phyloP scores from a whole-genome alignment of 2,888 invertebrate genomes.

The Ornithoptera priamus region DNA sequence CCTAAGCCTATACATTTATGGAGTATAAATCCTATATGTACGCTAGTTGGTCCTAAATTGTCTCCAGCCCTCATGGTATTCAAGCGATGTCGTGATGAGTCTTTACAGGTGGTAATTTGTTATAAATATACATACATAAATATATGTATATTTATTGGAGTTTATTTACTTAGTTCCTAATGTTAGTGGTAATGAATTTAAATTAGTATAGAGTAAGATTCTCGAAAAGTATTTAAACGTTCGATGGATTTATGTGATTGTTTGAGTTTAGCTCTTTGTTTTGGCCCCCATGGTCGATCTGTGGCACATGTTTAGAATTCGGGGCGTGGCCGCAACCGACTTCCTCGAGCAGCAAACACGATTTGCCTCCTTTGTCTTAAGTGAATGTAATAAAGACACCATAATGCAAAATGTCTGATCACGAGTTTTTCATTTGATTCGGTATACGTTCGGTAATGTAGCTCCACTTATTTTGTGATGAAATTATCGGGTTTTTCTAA shows the following conservation, averaged over 20 bases:
- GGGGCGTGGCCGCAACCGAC: conserved; percentile 35
- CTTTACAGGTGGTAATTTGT: no score
- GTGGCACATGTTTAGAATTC: conserved; percentile 30
- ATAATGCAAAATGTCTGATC: conserved; percentile 31
- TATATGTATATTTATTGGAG: no score
- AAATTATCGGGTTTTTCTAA: neutral
- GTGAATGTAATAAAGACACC: conserved; percentile 26
- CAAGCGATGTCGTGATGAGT: no score
- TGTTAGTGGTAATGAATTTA: neutral
- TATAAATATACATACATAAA: no score
- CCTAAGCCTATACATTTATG: no score
- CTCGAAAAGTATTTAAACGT: conserved; percentile 15
- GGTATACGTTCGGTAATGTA: conserved; percentile 7
- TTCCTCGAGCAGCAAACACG: conserved; percentile 33
- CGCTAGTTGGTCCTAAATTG: no score
- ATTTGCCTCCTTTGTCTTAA: conserved; percentile 31
- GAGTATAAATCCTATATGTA: no score
- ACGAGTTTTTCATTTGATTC: conserved; percentile 33
- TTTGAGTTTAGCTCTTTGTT: conserved; percentile 24
- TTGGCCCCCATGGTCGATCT: conserved; percentile 25
- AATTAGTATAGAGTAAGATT: neutral
- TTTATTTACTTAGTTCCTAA: no score
- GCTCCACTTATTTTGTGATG: conserved; percentile 1
- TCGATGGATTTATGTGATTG: conserved; percentile 25
- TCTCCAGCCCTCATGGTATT: no score